These are phyloP conservation scores for Caligus rogercresseyi DNA, from an alignment of 1,140 invertebrate species.

Conservation along the genomic window DNA sequence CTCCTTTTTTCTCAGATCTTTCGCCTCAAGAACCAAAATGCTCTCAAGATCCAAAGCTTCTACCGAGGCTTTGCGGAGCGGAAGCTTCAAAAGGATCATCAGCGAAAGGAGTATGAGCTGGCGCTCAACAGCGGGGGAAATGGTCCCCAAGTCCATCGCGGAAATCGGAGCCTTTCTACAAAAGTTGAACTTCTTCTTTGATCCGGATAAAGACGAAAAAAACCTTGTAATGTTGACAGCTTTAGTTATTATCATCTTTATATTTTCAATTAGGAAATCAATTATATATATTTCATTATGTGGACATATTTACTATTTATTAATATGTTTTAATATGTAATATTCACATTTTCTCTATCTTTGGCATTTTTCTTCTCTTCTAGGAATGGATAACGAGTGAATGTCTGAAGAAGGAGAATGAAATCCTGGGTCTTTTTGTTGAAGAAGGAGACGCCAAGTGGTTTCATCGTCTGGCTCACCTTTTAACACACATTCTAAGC, in stretches of 20 bases:
- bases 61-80: constrained; percentile 53
- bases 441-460: constrained; percentile 14
- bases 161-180: constrained; percentile 28
- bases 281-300: no score
- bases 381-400: background rate
- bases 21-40: constrained; percentile 44
- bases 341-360: no score
- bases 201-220: constrained; percentile 42
- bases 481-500: background rate
- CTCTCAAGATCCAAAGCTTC: constrained; percentile 55
- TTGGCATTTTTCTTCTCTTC: no score
- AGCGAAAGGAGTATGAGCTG: constrained; percentile 48
- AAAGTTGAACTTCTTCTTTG: constrained; percentile 50
- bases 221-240: constrained; percentile 40
- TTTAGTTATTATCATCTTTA: background rate
- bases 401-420: constrained; percentile 3
- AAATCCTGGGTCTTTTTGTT: constrained; percentile 3
- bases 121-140: constrained; percentile 28
- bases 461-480: constrained; percentile 4
- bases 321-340: no score
- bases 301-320: no score
- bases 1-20: constrained; percentile 24
- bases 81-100: constrained; percentile 41
- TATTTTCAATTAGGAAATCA: no score
- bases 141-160: constrained; percentile 34